Conservation (phyloP, 2,113 vertebrate species). For the Aplodontia rufa region DNA sequence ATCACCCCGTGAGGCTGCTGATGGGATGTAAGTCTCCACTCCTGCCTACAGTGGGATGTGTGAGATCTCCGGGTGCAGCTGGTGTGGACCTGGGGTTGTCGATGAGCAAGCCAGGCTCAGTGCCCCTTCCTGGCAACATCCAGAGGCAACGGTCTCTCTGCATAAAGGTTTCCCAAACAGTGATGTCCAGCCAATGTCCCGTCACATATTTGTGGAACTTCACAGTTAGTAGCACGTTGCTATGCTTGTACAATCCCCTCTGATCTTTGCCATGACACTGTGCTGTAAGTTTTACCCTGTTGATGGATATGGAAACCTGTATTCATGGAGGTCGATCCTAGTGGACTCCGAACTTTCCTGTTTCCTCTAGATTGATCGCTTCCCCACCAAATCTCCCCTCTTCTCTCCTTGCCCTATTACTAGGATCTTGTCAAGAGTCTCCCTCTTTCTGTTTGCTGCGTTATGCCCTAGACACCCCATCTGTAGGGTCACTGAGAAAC, state of each 20-base stretch:
- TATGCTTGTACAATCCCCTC: rapidly evolving
- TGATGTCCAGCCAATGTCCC: background rate
- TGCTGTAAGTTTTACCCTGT: background rate
- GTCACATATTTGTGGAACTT: no score
- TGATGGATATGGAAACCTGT: background rate
- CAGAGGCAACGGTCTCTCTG: background rate
- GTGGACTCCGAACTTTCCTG: background rate
- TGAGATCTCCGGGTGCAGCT: background rate
- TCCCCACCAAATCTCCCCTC: background rate
- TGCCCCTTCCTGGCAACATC: background rate
- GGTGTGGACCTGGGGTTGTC: background rate
- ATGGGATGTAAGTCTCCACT: background rate
- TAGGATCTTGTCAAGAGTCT: background rate
- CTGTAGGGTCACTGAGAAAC: background rate
- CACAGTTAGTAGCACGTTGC: background rate
- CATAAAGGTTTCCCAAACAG: background rate
- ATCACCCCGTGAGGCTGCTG: background rate
- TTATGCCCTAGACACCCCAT: no score
- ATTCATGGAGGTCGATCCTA: background rate
- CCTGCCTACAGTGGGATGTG: background rate
- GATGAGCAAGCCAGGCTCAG: background rate
- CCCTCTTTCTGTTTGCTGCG: background rate
- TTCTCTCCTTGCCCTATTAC: no score
- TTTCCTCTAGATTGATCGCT: background rate
- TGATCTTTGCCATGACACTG: background rate